These are phyloP conservation scores for Nipponacmea schrenckii DNA, from an alignment of 2,888 invertebrate species.

Conservation along the genomic window DNA sequence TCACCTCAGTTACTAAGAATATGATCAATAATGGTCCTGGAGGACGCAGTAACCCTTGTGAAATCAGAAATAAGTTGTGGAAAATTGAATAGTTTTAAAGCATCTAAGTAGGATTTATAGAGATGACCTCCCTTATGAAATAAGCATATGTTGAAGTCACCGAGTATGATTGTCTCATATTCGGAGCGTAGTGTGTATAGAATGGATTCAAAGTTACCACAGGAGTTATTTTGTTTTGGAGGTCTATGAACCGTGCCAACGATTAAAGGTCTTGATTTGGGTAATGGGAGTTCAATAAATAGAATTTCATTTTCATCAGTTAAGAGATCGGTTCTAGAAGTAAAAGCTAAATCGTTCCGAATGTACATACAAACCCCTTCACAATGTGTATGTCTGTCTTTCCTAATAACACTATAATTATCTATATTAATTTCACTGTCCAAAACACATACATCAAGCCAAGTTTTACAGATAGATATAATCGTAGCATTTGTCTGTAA, in stretches of 20 bases:
- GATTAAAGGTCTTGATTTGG: not conserved
- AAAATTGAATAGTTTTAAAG: not conserved
- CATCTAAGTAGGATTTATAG: not conserved
- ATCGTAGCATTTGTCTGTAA: too few species aligned
- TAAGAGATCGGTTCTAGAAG: slow-evolving; percentile 11
- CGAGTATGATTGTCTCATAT: not conserved
- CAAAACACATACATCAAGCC: too few species aligned
- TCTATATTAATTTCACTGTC: too few species aligned
- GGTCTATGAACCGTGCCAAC: not conserved
- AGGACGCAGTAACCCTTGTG: not conserved
- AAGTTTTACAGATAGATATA: too few species aligned
- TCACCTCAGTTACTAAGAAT: not conserved
- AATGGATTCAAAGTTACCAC: not conserved
- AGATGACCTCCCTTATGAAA: not conserved
- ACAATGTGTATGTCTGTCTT: slow-evolving; percentile 21
- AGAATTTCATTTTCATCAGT: not conserved
- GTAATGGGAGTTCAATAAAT: not conserved
- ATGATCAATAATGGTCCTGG: not conserved
- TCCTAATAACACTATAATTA: slow-evolving; percentile 13
- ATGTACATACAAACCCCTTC: slow-evolving; percentile 22
- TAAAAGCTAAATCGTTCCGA: slow-evolving; percentile 15
- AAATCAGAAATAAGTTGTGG: not conserved
- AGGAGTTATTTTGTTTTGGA: not conserved
- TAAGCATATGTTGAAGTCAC: not conserved
- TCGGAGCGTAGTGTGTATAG: not conserved